Evolutionary conservation across 2,113 vertebrate species (phyloP).

Genomic region (Hemibates koningsi): DNA sequence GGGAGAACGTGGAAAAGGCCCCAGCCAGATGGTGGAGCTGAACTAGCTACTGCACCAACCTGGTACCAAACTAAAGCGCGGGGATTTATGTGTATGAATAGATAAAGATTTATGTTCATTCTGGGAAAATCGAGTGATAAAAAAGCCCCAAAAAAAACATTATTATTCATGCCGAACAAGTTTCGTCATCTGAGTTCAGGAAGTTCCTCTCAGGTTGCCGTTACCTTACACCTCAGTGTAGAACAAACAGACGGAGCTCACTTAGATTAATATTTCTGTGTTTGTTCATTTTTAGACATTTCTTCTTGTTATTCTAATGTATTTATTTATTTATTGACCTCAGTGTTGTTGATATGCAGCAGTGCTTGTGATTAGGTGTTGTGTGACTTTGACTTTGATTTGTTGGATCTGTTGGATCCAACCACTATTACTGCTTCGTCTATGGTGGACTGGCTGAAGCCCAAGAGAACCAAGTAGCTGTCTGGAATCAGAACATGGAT

Average conservation of each 20-base stretch:
- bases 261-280: background rate
- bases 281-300: background rate
- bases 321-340: background rate
- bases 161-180: fast-evolving
- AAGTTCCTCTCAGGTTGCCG: background rate
- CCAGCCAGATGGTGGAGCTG: background rate
- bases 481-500: background rate
- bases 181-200: background rate
- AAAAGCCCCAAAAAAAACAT: fast-evolving
- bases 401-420: background rate
- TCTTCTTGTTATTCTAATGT: background rate
- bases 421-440: background rate
- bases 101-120: background rate
- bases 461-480: background rate
- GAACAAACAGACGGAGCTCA: background rate
- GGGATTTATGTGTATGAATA: background rate
- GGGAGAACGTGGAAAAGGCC: background rate
- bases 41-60: background rate
- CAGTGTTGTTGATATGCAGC: background rate
- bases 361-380: background rate
- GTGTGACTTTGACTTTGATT: background rate
- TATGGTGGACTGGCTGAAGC: background rate
- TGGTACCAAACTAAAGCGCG: background rate
- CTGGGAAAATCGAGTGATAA: fast-evolving
- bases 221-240: background rate